A percentile compares a stretch with the other conserved stretches of the same genome.
Evolutionary conservation across 2,113 vertebrate genomes (phyloP).

Genomic region (Propithecus coquereli): DNA sequence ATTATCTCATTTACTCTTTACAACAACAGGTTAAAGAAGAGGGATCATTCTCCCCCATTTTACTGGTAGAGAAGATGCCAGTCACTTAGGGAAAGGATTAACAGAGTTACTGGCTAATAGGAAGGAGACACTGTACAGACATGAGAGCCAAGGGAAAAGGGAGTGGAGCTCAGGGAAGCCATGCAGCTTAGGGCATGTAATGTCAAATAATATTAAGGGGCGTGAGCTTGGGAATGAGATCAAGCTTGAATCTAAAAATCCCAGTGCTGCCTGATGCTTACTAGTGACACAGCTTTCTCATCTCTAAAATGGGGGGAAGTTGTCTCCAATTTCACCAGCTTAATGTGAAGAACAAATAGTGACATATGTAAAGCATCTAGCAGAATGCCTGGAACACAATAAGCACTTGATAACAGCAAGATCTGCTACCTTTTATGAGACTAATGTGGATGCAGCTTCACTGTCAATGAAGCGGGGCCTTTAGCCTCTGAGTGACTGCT

Average conservation of each 20-base stretch:
- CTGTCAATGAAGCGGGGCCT: background rate
- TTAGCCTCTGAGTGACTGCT: background rate
- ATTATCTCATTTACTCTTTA: background rate
- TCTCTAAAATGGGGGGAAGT: background rate
- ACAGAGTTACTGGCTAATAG: background rate
- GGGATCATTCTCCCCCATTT: background rate
- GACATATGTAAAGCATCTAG: background rate
- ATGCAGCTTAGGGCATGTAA: background rate
- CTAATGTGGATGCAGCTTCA: background rate
- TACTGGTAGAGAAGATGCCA: background rate
- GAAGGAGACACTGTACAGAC: background rate
- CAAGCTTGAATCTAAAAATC: background rate
- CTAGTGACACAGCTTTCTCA: background rate
- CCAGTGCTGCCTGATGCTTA: background rate
- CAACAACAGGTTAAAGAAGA: background rate
- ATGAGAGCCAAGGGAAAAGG: background rate
- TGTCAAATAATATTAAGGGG: background rate
- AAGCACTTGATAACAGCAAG: background rate
- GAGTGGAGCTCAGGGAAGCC: background rate
- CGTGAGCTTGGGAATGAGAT: background rate
- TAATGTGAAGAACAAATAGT: background rate
- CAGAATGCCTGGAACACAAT: background rate
- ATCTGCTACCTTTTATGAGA: background rate
- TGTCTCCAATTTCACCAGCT: background rate
- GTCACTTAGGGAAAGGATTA: background rate